Base-by-base conservation (phyloP, 2,888 invertebrate genomes). In the Villa cingulata region DNA sequence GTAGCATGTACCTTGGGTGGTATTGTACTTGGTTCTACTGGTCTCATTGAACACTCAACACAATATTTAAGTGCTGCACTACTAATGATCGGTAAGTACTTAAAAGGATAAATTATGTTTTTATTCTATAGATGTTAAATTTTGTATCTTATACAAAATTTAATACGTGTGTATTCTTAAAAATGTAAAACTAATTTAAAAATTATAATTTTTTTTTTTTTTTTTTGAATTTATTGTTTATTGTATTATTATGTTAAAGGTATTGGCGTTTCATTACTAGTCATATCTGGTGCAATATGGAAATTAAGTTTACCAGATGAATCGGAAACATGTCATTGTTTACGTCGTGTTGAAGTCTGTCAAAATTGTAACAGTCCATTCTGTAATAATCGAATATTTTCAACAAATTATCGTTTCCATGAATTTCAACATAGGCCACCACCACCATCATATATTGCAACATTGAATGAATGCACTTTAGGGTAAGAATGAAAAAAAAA, bases 361-460 rank as follows among this genome's bases (percentile, higher is more conserved):
- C 63, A 64, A 32, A 65, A 64, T 49, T 66, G 73, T 52, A 67
- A 79, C 53, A 73, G 80, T 56, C 80, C 83, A 43, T 86, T 83
- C 60, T 66, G 68, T 52, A 86, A 83, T 39, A 74, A 86, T 52
- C 84, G 86, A 0, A 81, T 89, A 65, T 84, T 90, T 66, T 86
- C 89, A 0, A 88, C 86, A 62, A 88, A 87, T 61, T 88, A 88
- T 86, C 79, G 90, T 72, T 94, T 94, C 68, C 92, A 94, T 4
- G 95, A 95, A 72, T 95, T 95, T 66, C 91, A 91, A 65, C 92
- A 89, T 70, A 77, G 94, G 57, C 90, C 91, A 23, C 95, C 95
- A 37, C 95, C 95, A 39, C 95, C 95, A 23, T 88, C 91, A 53
- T 95, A 95, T 68, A 86, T 91, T 71, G 92, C 94, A 4, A 90